phyloP scores from a whole-genome alignment of 2,797 vertebrate species.

The Sebastes aleutianus region DNA sequence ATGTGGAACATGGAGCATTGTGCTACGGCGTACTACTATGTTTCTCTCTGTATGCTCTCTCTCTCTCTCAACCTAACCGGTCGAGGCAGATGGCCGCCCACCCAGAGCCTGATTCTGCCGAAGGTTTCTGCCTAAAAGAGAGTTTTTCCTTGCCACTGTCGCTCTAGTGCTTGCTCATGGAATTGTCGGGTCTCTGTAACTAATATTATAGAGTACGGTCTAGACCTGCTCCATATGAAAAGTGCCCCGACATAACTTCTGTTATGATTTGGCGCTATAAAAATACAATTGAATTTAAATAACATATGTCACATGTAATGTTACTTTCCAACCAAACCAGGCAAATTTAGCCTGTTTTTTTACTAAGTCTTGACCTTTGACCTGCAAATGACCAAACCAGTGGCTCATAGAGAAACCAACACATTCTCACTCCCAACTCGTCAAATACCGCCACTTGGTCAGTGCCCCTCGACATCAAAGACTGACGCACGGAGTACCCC shows the following conservation, averaged over 20 bases:
- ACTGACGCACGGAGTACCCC: too few species aligned
- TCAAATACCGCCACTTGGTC: too few species aligned
- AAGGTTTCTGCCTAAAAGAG: background rate
- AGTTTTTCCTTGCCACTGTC: background rate
- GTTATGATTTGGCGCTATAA: background rate
- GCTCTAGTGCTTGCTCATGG: background rate
- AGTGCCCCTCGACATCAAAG: too few species aligned
- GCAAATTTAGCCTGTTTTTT: background rate
- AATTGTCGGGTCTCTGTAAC: background rate
- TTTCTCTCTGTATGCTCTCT: too few species aligned
- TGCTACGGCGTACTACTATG: too few species aligned
- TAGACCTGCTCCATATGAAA: background rate
- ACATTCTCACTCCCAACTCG: too few species aligned
- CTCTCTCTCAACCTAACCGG: background rate
- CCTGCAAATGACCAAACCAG: background rate
- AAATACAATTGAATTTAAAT: background rate
- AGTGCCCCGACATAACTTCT: background rate
- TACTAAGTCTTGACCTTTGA: too few species aligned
- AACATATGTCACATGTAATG: background rate
- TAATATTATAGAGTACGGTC: background rate
- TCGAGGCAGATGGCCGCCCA: background rate
- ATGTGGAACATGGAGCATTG: too few species aligned
- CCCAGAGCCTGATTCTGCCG: background rate
- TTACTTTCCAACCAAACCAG: background rate
- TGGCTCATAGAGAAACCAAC: background rate